These are phyloP conservation scores for Scelioninae gen. 1 DNA, from an alignment of 2,888 invertebrate species.

Conservation along the genomic window DNA sequence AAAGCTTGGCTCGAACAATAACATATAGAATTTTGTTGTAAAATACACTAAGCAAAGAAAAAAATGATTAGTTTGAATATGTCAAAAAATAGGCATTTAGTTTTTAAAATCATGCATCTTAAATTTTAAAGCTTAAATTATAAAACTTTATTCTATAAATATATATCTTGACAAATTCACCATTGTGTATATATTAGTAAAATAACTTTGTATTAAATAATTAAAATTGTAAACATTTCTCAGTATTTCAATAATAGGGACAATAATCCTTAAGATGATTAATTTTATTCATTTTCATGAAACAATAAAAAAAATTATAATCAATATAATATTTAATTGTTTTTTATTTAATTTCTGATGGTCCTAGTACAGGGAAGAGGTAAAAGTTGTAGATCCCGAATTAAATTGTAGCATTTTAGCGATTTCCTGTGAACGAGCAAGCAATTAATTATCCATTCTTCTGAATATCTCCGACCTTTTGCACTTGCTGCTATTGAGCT, in stretches of 20 bases:
- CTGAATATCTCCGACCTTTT: not conserved
- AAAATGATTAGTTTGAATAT: too few relatives aligned
- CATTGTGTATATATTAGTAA: too few relatives aligned
- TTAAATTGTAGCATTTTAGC: slow-evolving; percentile 3
- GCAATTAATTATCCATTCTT: slow-evolving; percentile 16
- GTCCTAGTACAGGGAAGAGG: slow-evolving; percentile 12
- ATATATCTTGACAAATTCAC: too few relatives aligned
- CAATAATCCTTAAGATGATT: not conserved
- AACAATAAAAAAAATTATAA: not conserved
- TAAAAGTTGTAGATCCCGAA: slow-evolving; percentile 3
- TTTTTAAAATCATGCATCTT: too few relatives aligned
- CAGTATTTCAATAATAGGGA: not conserved
- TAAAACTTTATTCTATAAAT: too few relatives aligned
- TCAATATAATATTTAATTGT: slow-evolving; percentile 4
- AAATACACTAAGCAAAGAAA: too few relatives aligned
- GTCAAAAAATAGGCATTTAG: too few relatives aligned
- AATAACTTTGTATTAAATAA: too few relatives aligned
- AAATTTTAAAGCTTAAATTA: too few relatives aligned
- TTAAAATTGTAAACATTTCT: too few relatives aligned
- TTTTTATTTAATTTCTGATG: slow-evolving; percentile 13
- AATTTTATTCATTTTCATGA: not conserved
- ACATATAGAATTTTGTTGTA: too few relatives aligned
- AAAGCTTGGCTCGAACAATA: too few relatives aligned
- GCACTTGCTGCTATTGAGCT: not conserved
- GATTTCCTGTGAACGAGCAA: slow-evolving; percentile 14